Evolutionary conservation across 2,113 vertebrate species (phyloP), one percentile per base, ranked within the genome.

Genomic region (Nothobranchius kuhntae): DNA sequence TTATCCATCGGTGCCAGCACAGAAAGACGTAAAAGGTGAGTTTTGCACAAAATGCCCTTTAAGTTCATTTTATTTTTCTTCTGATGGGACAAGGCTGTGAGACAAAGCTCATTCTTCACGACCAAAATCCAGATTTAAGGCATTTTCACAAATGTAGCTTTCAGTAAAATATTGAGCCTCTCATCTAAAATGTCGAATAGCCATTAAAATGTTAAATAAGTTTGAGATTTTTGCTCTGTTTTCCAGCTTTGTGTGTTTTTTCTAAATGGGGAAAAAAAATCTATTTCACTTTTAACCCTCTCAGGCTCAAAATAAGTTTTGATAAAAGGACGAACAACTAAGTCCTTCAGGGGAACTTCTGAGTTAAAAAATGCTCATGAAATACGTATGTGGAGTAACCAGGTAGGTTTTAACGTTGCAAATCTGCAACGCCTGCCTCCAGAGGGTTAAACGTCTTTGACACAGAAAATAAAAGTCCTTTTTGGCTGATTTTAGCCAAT

Each of bases 31-130:
- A 30, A 30, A 30, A 30, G 30, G 30, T 30, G 30, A 30, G 4
- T 30, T 30, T 3, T 30, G 3, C 30, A 30, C 30, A 30, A 30
- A 3, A 30, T 30, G 30, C 30, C 2, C 30, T 30, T 30, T 30
- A 30, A 30, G 30, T 30, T 30, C 3, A 30, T 30, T 30, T 4
- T 4, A 30, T 30, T 30, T 30, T 3, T 30, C 30, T 30, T 30
- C 30, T 30, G 4, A 79, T 86, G 63, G 73, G 61, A 76, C 38
- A 45, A 75, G 30, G 73, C 70, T 64, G 53, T 35, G 68, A 81
- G 76, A 85, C 48, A 80, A 51, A 51, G 21, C 21, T 21, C 21
- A 30, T 30, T 30, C 4, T 30, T 30, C 2, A 30, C 21, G 21
- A 30, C 30, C 30, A 30, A 30, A 30, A 30, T 77, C 9, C 6